Evolutionary conservation across 2,797 vertebrate genomes (phyloP), one percentile per base, ranked within the genome.

Genomic region (Australoheros facetus): DNA sequence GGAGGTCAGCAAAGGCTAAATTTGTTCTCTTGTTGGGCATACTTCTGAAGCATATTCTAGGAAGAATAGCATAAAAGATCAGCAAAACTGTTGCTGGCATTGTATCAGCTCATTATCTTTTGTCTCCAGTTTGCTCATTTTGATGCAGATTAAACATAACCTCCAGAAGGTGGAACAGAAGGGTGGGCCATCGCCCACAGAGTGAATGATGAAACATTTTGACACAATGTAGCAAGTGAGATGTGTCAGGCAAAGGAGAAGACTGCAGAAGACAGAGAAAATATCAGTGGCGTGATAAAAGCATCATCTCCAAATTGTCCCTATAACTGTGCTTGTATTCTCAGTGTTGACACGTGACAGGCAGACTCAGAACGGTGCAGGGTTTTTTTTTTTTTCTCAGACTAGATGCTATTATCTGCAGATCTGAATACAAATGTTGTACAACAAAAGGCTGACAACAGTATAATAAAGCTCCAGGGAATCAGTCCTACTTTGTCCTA

Each of bases 141-240:
- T 69, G 64, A 48, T 30, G 42, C 26, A 77, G 60, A 87, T 78
- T 78, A 77, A 84, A 80, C 28, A 80, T 3, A 51, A 51, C 17
- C 45, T 69, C 64, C 45, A 51, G 45, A 69, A 69, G 64, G 17
- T n/a, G 51, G 64, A 51, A 69, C 64, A 69, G 64, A 69, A 48
- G 64, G 64, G 7, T 1, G 26, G 45, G 17, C 48, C 26, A 2
- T 13, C 30, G 17, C 64, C 64, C 45, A 1, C 17, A 69, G 26
- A 9, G 26, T 69, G 17, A 51, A 51, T 69, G 45, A 69, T 69
- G 64, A 51, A 51, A 14, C 42, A 30, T 51, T 69, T 12, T 51
- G 42, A 69, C 45, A 30, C 45, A 7, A 13, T 13, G 45, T 32
- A 69, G 26, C 64, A 32, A 51, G 11, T 69, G 45, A 69, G 45